A percentile compares a stretch with the other conserved stretches of the same genome.
Evolutionary conservation across 2,888 invertebrate species (phyloP).

Genomic region (Chaetogeoica ovagalla): DNA sequence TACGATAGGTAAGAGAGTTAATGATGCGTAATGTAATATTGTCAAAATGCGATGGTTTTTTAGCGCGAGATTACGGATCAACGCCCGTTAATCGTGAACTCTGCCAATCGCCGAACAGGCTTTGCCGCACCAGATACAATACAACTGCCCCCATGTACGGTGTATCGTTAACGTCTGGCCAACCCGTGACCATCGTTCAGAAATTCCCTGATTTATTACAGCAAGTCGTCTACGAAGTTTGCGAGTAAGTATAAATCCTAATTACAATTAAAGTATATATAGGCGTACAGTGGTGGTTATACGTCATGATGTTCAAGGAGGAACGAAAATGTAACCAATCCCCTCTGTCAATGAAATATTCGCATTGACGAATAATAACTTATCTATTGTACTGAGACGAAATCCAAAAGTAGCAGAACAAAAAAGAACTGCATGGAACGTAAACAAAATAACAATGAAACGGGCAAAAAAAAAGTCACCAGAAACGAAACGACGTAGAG

Average conservation of each 20-base stretch:
- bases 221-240: slow-evolving; percentile 89
- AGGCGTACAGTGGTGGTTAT: neutral
- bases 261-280: neutral
- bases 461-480: too few species aligned
- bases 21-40: too few species aligned
- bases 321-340: too few species aligned
- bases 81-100: slow-evolving; percentile 58
- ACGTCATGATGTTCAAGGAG: too few species aligned
- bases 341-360: too few species aligned
- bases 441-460: too few species aligned
- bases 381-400: too few species aligned
- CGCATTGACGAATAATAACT: too few species aligned
- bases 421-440: too few species aligned
- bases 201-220: slow-evolving; percentile 90
- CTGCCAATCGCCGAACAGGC: slow-evolving; percentile 70
- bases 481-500: too few species aligned
- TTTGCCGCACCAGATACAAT: slow-evolving; percentile 87
- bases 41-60: slow-evolving; percentile 26
- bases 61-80: slow-evolving; percentile 60
- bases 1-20: too few species aligned
- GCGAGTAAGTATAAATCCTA: slow-evolving; percentile 72
- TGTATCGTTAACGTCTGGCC: slow-evolving; percentile 88
- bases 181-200: slow-evolving; percentile 90
- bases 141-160: slow-evolving; percentile 94
- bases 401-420: too few species aligned